Evolutionary conservation across 2,113 vertebrate species (phyloP), one percentile per base, ranked within the genome.

Genomic region (Cettia cetti): DNA sequence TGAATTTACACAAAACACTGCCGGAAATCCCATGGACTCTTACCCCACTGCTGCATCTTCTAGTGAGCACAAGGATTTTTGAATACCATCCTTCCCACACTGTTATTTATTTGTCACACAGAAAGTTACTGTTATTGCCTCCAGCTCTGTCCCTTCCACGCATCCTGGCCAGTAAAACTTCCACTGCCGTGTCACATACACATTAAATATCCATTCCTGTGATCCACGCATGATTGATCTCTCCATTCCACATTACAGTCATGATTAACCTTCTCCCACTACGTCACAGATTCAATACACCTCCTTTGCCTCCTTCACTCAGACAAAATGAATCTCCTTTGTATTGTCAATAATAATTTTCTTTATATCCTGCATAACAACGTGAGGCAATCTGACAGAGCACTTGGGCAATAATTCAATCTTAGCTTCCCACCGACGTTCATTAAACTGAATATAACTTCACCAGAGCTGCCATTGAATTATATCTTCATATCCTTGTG

Each of bases 271-370:
- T 96, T 88, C 94, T 96, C 76, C 78, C 53, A n/a, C 89, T 69
- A 96, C 91, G 61, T 96, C 94, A 93, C 71, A 75, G 79, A 92
- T 97, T 94, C 94, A 96, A 96, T 96, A 94, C 82, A 90, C 81
- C 75, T 94, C 86, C 68, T 96, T 82, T 92, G 53, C 95, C 89
- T 96, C 71, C 81, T 94, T 95, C 88, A 64, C 65, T 95, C 90
- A 93, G 54, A 93, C 71, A 94, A 90, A 95, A 96, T 95, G 71
- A 95, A 94, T 96, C 94, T 95, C 92, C 78, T 95, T 94, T 95
- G 88, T 56, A 95, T 74, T 96, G 95, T 96, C 97, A 97, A 97
- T 97, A 97, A 96, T 92, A 88, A 97, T 97, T 93, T 91, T 96
- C 97, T 95, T 95, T 96, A 94, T 96, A 96, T 90, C 77, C 63